Evolutionary conservation across 2,113 vertebrate genomes (phyloP).

Genomic region (Pseudolaguvia tuberculata): DNA sequence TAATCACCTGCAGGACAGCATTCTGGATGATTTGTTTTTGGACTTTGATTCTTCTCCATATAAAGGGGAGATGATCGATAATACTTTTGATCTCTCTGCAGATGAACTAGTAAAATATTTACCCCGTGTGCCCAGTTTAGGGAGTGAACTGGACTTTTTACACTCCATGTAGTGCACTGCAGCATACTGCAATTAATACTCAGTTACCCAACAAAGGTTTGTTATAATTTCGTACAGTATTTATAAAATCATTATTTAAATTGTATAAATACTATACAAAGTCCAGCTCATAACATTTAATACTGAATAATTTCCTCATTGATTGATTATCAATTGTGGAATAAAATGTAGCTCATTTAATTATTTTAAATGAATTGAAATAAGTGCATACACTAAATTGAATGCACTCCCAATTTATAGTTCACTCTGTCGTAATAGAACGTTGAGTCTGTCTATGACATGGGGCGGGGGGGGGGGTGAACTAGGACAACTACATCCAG

Average conservation of each 20-base stretch:
- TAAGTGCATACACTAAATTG: too few relatives aligned
- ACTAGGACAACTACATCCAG: background rate
- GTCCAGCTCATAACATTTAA: background rate
- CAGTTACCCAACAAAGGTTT: background rate
- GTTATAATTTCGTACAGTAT: background rate
- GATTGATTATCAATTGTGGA: background rate
- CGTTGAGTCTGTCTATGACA: background rate
- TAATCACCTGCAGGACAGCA: slow-evolving; percentile 64
- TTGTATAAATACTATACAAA: too few relatives aligned
- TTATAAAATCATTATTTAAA: background rate
- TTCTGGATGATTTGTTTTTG: slow-evolving; percentile 72
- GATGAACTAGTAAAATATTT: slow-evolving; percentile 57
- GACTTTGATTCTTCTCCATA: slow-evolving; percentile 75
- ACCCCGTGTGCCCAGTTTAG: slow-evolving; percentile 37
- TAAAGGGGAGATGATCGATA: slow-evolving; percentile 61
- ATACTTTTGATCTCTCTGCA: slow-evolving; percentile 22
- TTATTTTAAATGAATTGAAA: too few relatives aligned
- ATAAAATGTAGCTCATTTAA: background rate
- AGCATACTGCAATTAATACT: too few relatives aligned
- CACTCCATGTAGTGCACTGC: background rate
- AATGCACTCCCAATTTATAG: background rate
- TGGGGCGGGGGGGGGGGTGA: too few relatives aligned
- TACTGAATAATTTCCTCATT: background rate
- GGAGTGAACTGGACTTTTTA: background rate
- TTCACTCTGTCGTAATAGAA: background rate